These are phyloP conservation scores for Drosophila quinaria DNA, from an alignment of 2,888 invertebrate genomes.

Conservation along the genomic window DNA sequence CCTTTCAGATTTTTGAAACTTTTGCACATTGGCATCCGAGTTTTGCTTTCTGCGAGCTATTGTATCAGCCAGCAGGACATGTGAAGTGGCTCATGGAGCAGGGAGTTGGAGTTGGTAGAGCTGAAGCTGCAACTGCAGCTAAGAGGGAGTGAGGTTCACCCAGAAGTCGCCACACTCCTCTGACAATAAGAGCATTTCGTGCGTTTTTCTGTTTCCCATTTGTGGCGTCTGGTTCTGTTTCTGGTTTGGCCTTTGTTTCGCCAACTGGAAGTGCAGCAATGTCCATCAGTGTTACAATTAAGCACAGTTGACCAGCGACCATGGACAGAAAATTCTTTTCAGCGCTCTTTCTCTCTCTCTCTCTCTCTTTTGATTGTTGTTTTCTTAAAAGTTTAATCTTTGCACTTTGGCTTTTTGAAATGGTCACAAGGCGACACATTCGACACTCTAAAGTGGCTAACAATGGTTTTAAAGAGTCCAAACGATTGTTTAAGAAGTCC, in stretches of 20 bases:
- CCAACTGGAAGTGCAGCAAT: conserved; percentile 49
- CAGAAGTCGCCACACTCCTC: conserved; percentile 23
- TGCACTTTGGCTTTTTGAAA: conserved; percentile 36
- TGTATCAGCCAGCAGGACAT: conserved; percentile 62
- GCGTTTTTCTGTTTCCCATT: conserved; percentile 40
- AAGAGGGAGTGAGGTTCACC: background rate
- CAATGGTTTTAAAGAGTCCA: conserved; percentile 10
- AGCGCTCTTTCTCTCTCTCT: conserved; percentile 10
- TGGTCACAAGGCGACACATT: conserved; percentile 16
- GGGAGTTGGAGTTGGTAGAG: background rate
- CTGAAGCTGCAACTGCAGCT: background rate
- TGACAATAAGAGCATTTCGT: conserved; percentile 68
- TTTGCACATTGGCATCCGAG: conserved; percentile 70
- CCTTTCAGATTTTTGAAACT: conserved; percentile 76
- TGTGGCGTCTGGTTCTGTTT: conserved; percentile 32
- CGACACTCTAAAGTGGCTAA: conserved; percentile 18
- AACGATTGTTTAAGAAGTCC: background rate
- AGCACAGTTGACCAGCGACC: conserved; percentile 52
- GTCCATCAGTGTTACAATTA: conserved; percentile 61
- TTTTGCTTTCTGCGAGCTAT: conserved; percentile 54
- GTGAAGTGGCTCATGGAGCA: conserved; percentile 21
- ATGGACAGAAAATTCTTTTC: conserved; percentile 34
- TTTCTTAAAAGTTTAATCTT: conserved; percentile 34
- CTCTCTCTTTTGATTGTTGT: conserved; percentile 13
- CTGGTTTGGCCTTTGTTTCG: conserved; percentile 55